Base-by-base conservation (phyloP, 2,888 invertebrate genomes). In the Eristalis arbustorum region DNA sequence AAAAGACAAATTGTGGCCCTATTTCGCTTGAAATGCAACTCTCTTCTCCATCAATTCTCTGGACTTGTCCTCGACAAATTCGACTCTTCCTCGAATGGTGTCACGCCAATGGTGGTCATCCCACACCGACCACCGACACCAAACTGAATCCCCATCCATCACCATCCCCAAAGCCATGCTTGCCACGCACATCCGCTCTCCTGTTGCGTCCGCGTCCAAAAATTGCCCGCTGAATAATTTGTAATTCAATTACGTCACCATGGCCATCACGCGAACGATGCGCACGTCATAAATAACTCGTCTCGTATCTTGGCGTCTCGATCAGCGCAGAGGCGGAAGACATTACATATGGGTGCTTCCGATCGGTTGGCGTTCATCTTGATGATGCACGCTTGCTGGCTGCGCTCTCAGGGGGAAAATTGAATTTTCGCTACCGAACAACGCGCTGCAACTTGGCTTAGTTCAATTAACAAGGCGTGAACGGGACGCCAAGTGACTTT, bases 391-490 rank as follows among this genome's bases (percentile, higher is more conserved):
- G 37, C 37, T 13, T 2, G 37, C 37, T 37, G 13, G 37, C 13
- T 13, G 37, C 37, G 13, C 13, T 37, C 37, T 8, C 18, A 40
- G 76, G 85, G 77, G 85, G 77, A 78, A 82, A 85, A 85, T 82
- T 81, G 56, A 77, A 82, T 85, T 85, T 85, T 82, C 76, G 81
- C 85, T 85, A 81, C 85, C 42, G 77, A 68, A 77, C 74, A 34
- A 6, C 49, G 18, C 49, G 49, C 18, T 18, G 85, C 81, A 77
- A 82, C 81, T 74, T 85, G 85, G 77, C 64, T 82, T 73, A 82
- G 73, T 73, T 69, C 85, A 85, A 85, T 85, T 85, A 85, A 85
- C 82, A 77, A 85, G 82, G 85, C 85, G 85, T 85, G 82, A 85
- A 85, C 81, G 62, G 72, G 59, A 73, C 63, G 62, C 71, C 23